phyloP scores from a whole-genome alignment of 2,797 vertebrate species.

The Schizopygopsis malacanthus region DNA sequence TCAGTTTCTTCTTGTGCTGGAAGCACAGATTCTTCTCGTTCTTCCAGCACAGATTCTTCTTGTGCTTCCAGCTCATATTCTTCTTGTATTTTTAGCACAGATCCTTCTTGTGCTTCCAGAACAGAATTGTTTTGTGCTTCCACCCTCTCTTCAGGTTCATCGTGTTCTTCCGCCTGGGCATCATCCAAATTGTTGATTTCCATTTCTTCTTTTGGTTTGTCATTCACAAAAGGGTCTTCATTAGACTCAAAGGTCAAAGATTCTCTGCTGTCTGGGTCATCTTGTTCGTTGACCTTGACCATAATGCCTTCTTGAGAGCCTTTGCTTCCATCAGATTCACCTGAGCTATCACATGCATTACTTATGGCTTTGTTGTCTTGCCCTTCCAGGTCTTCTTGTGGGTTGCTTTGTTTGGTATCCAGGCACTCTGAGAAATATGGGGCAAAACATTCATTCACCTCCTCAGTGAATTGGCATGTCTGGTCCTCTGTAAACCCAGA shows the following conservation, averaged over 20 bases:
- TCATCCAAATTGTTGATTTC: background rate
- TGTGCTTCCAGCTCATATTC: background rate
- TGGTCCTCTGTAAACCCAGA: slow-evolving; percentile 57
- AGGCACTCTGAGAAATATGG: slow-evolving; percentile 44
- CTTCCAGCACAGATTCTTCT: background rate
- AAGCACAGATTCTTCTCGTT: background rate
- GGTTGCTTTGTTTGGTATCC: slow-evolving; percentile 47
- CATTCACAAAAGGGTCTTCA: slow-evolving; percentile 64
- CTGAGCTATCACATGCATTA: slow-evolving; percentile 33
- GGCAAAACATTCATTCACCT: slow-evolving; percentile 26
- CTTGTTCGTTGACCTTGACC: slow-evolving; percentile 60
- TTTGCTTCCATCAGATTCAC: slow-evolving; percentile 36
- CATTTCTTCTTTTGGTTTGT: slow-evolving; percentile 54
- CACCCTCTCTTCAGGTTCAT: slow-evolving; percentile 19
- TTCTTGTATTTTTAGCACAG: background rate
- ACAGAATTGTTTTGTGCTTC: background rate
- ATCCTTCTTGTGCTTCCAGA: background rate
- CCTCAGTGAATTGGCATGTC: slow-evolving; percentile 42
- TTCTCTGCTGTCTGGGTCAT: slow-evolving; percentile 72
- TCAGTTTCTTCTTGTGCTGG: background rate
- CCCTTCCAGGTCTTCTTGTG: background rate
- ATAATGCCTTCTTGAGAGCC: slow-evolving; percentile 43
- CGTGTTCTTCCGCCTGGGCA: slow-evolving; percentile 10
- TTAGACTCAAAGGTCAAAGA: slow-evolving; percentile 72
- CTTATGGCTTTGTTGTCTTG: slow-evolving; percentile 15